Evolutionary conservation across 2,113 vertebrate species (phyloP), one percentile per base, ranked within the genome.

Genomic region (human (Homo sapiens)): DNA sequence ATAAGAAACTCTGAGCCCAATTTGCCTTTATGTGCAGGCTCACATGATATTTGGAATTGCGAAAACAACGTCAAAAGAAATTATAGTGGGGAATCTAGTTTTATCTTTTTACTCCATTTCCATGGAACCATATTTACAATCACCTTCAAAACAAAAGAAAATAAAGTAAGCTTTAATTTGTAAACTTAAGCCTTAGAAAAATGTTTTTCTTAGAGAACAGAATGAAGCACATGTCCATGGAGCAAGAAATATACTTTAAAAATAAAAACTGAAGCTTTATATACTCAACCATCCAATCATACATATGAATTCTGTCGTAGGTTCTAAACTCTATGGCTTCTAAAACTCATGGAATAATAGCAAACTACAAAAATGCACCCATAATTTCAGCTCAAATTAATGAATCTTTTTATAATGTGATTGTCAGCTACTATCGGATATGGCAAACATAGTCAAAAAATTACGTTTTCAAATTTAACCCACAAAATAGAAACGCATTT

Each of bases 131-230:
- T 20, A 90, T 50, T 93, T 94, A 94, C 43, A 93, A 93, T 83
- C 40, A 81, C 30, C 13, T 83, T 95, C 48, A 94, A 90, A 92
- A 96, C 45, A 95, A 93, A 76, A 64, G 8, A 95, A 97, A 96
- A 82, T 57, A 78, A 84, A 95, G 7, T 35, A 90, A 78, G 45
- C 6, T 80, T 94, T 94, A 57, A 89, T 81, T 93, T 79, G 93
- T 48, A 89, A 94, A 93, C 23, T 68, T 90, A 92, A 92, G 45
- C 22, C 55, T 73, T 72, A 48, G 32, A 75, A 73, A 70, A 73
- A 61, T 12, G 18, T 22, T 79, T 52, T 35, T 52, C 32, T 79
- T 45, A 79, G 76, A n/a, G 16, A 13, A 23, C 35, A 52, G 48
- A 82, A 93, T 79, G 96, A 93, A 96, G 11, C 10, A 80, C 45